phyloP scores from a whole-genome alignment of 1,140 invertebrate genomes.

The Drosophila grimshawi region DNA sequence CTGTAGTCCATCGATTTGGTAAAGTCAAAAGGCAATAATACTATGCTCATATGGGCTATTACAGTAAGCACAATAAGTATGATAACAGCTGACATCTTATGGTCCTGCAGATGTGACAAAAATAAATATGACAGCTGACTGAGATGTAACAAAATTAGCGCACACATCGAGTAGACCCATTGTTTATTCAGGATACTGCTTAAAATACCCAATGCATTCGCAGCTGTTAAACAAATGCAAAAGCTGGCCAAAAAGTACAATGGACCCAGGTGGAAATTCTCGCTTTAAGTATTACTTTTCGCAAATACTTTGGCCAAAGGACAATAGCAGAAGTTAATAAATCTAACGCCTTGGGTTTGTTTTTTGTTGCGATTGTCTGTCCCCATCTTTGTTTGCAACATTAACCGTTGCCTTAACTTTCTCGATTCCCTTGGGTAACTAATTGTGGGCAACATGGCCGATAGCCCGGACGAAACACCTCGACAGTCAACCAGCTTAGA shows the following conservation, averaged over 20 bases:
- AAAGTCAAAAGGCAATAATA: not conserved
- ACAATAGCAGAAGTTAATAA: constrained; percentile 68
- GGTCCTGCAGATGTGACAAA: not conserved
- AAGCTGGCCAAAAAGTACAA: constrained; percentile 41
- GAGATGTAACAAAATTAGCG: not conserved
- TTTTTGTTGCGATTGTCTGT: constrained; percentile 10
- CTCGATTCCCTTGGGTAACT: constrained; percentile 40
- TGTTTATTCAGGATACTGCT: constrained; percentile 34
- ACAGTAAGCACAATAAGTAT: not conserved
- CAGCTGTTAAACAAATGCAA: constrained; percentile 57
- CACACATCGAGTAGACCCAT: no score
- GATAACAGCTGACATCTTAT: not conserved
- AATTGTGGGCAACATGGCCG: constrained; percentile 69
- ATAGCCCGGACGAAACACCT: constrained; percentile 65
- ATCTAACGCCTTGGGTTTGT: constrained; percentile 25
- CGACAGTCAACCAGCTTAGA: constrained; percentile 17
- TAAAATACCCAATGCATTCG: constrained; percentile 45
- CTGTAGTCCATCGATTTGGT: constrained; percentile 4
- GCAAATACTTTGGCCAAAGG: constrained; percentile 62
- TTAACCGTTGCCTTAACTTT: constrained; percentile 20
- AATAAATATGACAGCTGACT: not conserved
- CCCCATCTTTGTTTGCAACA: constrained; percentile 16
- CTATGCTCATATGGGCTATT: not conserved
- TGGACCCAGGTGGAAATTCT: constrained; percentile 54
- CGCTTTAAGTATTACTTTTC: constrained; percentile 75